Evolutionary conservation across 2,888 invertebrate species (phyloP).

Genomic region (Amaurobius ferox): DNA sequence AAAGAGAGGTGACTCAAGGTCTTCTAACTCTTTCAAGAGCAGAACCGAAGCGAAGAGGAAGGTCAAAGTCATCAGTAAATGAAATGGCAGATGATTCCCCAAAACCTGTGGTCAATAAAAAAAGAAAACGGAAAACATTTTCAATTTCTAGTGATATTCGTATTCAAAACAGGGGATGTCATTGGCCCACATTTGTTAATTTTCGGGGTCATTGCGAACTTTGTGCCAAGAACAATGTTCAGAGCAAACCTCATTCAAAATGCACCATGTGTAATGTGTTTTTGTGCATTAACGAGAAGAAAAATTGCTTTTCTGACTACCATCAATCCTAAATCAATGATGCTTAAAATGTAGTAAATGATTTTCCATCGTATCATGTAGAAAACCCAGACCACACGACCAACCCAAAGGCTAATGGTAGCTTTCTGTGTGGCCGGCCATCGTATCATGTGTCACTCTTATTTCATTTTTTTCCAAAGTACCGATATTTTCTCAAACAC

Average conservation of each 20-base stretch:
- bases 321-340: no score
- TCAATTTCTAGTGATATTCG: conserved; percentile 34
- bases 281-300: conserved; percentile 37
- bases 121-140: not conserved
- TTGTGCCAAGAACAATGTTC: conserved; percentile 37
- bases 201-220: conserved; percentile 22
- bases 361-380: no score
- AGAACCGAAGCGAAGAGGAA: not conserved
- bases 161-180: conserved; percentile 34
- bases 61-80: not conserved
- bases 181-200: conserved; percentile 34
- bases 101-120: no score
- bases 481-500: no score
- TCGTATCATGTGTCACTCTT: no score
- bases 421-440: no score
- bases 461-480: no score
- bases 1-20: not conserved
- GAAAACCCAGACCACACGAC: no score
- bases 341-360: no score
- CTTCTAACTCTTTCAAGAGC: not conserved
- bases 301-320: conserved; percentile 33
- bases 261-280: conserved; percentile 26
- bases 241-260: conserved; percentile 26
- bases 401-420: no score
- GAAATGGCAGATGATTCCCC: not conserved